Conservation (phyloP, 2,888 invertebrate species). For the Chouioia cunea region DNA sequence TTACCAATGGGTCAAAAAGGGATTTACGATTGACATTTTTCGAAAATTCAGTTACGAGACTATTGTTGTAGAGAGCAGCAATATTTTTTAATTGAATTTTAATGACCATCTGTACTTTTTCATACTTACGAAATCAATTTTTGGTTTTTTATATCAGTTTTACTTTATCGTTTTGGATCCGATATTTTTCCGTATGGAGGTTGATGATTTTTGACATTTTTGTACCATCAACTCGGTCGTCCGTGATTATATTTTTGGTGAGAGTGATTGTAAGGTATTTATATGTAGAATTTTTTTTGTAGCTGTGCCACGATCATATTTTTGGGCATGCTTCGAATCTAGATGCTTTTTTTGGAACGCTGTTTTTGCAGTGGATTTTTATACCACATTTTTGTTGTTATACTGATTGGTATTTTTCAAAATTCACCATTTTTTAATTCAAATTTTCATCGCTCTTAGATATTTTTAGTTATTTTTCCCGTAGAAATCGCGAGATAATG, state of each 20-base stretch:
- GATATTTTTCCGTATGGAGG: conserved; percentile 9
- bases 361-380: conserved; percentile 51
- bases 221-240: conserved; percentile 25
- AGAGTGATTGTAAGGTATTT: conserved; percentile 50
- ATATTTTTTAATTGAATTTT: too few species aligned
- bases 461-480: too few species aligned
- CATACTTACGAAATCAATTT: too few species aligned
- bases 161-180: too few species aligned
- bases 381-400: conserved; percentile 49
- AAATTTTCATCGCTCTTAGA: conserved; percentile 3
- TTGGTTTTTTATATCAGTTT: too few species aligned
- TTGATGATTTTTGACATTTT: conserved; percentile 43
- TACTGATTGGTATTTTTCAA: conserved; percentile 66
- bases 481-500: too few species aligned
- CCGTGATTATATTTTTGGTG: background rate
- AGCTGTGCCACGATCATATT: conserved; percentile 64
- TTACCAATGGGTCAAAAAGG: too few species aligned
- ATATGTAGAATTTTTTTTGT: conserved; percentile 49
- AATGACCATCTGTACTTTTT: too few species aligned
- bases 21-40: too few species aligned
- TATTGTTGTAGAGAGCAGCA: too few species aligned
- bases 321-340: conserved; percentile 67
- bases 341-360: conserved; percentile 60
- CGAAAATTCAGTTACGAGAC: too few species aligned
- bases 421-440: conserved; percentile 54